Evolutionary conservation across 2,797 vertebrate genomes (phyloP), one percentile per base, ranked within the genome.

Genomic region (Bufotes viridis): DNA sequence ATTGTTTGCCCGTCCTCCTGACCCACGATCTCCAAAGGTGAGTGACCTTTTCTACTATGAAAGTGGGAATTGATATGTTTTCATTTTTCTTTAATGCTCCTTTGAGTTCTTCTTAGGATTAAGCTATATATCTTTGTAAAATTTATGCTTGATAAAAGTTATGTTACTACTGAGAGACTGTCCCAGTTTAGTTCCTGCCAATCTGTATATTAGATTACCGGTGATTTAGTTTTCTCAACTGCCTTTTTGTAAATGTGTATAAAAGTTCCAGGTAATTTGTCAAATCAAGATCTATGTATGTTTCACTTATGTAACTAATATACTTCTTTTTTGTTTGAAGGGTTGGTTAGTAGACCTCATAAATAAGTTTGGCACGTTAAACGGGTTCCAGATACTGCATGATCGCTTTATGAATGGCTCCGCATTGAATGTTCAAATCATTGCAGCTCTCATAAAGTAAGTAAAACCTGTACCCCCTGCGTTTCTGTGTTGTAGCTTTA

Each of bases 371-470:
- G 98, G 98, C 95, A 97, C 97, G 81, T 97, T 99, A 96, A 99
- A 98, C 95, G 98, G 98, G 95, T 99, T 99, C 97, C 98, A 99
- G 96, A 98, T 97, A 94, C 96, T 99, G 93, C 98, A 99, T 89
- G 98, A 99, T 96, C 97, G 98, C 93, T 99, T 99, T 94, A 97
- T 98, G 96, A 99, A 96, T 91, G 96, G 98, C 93, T 97, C 99
- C 94, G 98, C 98, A 93, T 95, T 99, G 95, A 99, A 99, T 93
- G 98, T 99, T 95, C 98, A 99, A 95, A 99, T 99, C 95, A 99
- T 99, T 92, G 98, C 98, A 95, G 98, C 98, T 93, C 98, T 99
- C 95, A 99, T 99, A 94, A 99, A 99, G 98, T 99, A 94, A 97
- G 97, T 89, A 82, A 11, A 60, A n/a, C 2, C 26, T 0, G 15